Conservation (phyloP, 2,888 invertebrate genomes). For the Monopis laevigella region DNA sequence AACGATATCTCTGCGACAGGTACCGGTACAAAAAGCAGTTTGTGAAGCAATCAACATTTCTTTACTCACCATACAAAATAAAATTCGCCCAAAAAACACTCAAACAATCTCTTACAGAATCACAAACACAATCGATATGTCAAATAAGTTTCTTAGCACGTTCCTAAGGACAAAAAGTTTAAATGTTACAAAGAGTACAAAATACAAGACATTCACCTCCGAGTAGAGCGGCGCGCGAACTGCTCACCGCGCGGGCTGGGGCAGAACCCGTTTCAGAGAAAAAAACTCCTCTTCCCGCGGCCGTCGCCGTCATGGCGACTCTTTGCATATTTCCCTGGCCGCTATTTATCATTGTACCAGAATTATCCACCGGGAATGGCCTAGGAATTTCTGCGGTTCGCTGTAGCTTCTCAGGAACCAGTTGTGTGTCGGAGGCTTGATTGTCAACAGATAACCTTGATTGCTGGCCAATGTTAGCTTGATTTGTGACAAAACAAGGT, state of each 20-base stretch:
- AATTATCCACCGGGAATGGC: constrained; percentile 29
- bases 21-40: constrained; percentile 7
- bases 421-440: constrained; percentile 45
- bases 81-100: constrained; percentile 21
- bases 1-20: constrained; percentile 11
- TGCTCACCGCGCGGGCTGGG: constrained; percentile 69
- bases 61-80: constrained; percentile 15
- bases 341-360: constrained; percentile 47
- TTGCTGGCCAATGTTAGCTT: constrained; percentile 3
- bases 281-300: constrained; percentile 57
- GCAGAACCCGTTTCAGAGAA: constrained; percentile 70
- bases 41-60: constrained; percentile 4
- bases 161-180: constrained; percentile 7
- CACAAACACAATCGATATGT: constrained; percentile 16
- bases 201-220: constrained; percentile 58
- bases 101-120: constrained; percentile 12
- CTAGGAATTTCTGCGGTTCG: constrained; percentile 28
- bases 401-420: constrained; percentile 57
- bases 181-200: background rate
- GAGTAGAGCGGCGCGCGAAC: constrained; percentile 57
- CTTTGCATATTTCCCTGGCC: constrained; percentile 53
- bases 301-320: constrained; percentile 46
- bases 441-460: constrained; percentile 23
- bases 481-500: constrained; percentile 1
- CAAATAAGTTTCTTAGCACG: constrained; percentile 18